Evolutionary conservation across 2,888 invertebrate species (phyloP).

Genomic region (Apoda limacodes): DNA sequence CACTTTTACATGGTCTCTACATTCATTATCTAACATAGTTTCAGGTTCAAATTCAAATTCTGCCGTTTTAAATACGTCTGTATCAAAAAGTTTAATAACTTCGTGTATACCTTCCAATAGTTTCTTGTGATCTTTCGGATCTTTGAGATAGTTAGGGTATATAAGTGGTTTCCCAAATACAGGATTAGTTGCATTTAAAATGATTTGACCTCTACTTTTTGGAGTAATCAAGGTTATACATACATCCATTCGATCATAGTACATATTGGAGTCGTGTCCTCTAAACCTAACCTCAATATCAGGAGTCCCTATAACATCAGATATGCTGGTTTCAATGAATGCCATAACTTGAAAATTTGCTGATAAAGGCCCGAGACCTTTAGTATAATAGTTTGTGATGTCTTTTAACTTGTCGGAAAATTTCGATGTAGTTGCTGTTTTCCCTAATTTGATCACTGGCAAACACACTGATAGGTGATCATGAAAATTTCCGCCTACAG

Average conservation of each 20-base stretch:
- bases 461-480: constrained; percentile 57
- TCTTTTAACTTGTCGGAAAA: constrained; percentile 55
- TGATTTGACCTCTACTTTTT: constrained; percentile 51
- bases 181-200: constrained; percentile 49
- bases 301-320: constrained; percentile 48
- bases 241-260: constrained; percentile 54
- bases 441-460: constrained; percentile 48
- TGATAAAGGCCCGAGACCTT: constrained; percentile 50
- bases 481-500: constrained; percentile 59
- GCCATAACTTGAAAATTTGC: constrained; percentile 59
- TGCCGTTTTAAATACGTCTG: constrained; percentile 50
- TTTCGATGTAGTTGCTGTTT: constrained; percentile 41
- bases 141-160: constrained; percentile 56
- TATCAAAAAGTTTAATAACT: constrained; percentile 53
- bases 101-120: constrained; percentile 53
- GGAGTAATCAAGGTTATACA: constrained; percentile 55
- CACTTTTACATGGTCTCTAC: constrained; percentile 46
- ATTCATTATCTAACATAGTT: constrained; percentile 49
- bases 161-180: constrained; percentile 49
- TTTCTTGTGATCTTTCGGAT: constrained; percentile 44
- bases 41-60: constrained; percentile 52
- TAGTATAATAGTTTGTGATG: constrained; percentile 49
- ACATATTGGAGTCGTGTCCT: constrained; percentile 60
- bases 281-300: constrained; percentile 57
- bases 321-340: constrained; percentile 46